Percentiles rank a stretch among this genome's conserved stretches.
These are phyloP conservation scores for Electrophaes corylata DNA, from an alignment of 2,888 invertebrate genomes.

Conservation along the genomic window DNA sequence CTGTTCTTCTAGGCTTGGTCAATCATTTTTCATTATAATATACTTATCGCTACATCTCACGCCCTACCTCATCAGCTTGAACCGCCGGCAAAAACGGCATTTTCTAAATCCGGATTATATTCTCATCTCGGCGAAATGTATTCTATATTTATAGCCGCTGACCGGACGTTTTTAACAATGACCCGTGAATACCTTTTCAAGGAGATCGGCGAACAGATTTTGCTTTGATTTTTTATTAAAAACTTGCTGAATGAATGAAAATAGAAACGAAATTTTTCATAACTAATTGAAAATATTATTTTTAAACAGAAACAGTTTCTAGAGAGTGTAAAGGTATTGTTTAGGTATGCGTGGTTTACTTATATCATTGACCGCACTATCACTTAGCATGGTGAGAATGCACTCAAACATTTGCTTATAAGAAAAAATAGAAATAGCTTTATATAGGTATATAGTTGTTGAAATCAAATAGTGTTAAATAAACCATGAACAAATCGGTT, in stretches of 20 bases:
- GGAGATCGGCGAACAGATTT: slow-evolving; percentile 58
- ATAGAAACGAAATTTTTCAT: neutral
- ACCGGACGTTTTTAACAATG: slow-evolving; percentile 73
- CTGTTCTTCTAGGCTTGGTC: no score
- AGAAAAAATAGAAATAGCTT: no score
- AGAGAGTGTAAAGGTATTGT: no score
- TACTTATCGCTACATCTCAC: slow-evolving; percentile 37
- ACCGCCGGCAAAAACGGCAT: slow-evolving; percentile 52
- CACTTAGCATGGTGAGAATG: no score
- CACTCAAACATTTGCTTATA: no score
- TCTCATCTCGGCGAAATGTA: slow-evolving; percentile 71
- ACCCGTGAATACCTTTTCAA: slow-evolving; percentile 53
- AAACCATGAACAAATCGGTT: slow-evolving; percentile 11
- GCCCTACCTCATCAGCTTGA: slow-evolving; percentile 41
- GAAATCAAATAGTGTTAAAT: slow-evolving; percentile 5
- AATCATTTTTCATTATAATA: no score
- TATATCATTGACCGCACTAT: no score
- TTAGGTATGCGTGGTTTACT: no score
- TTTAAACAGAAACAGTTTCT: no score
- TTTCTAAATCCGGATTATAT: slow-evolving; percentile 74
- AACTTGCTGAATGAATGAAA: neutral
- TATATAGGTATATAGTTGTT: neutral
- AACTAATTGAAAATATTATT: neutral
- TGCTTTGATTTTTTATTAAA: slow-evolving; percentile 10
- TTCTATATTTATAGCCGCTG: slow-evolving; percentile 75